Base-by-base conservation (phyloP, 2,888 invertebrate genomes). In the Cosmia trapezina region DNA sequence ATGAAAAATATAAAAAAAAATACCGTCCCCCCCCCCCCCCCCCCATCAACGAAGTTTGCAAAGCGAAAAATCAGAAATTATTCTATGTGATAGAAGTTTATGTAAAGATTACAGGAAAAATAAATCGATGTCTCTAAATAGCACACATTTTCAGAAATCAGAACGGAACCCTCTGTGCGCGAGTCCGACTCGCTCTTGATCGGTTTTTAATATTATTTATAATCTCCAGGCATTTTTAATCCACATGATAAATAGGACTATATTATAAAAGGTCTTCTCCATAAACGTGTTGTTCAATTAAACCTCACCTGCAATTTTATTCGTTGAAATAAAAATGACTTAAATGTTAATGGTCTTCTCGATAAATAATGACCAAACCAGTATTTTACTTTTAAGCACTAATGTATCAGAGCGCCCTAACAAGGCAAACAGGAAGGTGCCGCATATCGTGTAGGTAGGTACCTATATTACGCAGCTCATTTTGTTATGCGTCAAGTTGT, bases 401-500 rank as follows among this genome's bases (percentile, higher is more conserved):
- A 59, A 57, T 62, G 17, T 37, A 49, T 69, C 56, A 54, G 59
- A 59, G 56, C 12, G 43, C 51, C 70, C 9, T 67, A 63, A 57
- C 67, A 69, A 83, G 66, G 65, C 76, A 80, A 86, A 80, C 81
- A 86, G 81, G 83, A 85, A 84, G 80, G 71, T 64, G 62, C 19
- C 57, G 62, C 73, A 65, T 33, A 61, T 22, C 22, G 53, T 28
- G 28, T 28, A 12, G 37, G 3, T n/a, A 28, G 1, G 28, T 41
- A 60, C 47, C n/a, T n/a, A n/a, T n/a, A 76, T 60, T 63, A 69
- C 66, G 37, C 56, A 60, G 53, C 45, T 63, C 63, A 75, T 80
- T 87, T 79, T 86, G 70, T 78, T 76, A 53, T 63, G 72, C 71
- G 54, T 77, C 74, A 72, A 76, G 73, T 80, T 74, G 84, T 85